Evolutionary conservation across 2,113 vertebrate species (phyloP).

Genomic region (Podarcis cretensis): DNA sequence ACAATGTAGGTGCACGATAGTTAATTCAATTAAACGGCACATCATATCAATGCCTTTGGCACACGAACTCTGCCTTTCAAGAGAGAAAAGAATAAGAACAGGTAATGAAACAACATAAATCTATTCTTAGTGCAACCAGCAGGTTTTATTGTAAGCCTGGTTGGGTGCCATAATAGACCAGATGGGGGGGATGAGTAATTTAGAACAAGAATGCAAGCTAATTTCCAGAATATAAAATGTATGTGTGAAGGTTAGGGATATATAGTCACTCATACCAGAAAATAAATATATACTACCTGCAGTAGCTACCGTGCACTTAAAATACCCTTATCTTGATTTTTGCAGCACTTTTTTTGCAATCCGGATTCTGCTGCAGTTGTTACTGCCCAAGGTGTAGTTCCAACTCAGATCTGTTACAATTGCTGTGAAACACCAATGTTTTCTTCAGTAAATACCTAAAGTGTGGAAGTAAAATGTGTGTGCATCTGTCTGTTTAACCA

Average conservation of each 20-base stretch:
- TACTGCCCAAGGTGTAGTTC: not conserved
- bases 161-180: not conserved
- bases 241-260: not conserved
- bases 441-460: not conserved
- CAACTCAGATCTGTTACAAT: not conserved
- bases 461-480: not conserved
- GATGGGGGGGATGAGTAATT: constrained; percentile 13
- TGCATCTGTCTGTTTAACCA: not conserved
- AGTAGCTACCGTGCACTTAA: not conserved
- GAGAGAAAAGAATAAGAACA: not conserved
- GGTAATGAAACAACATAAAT: constrained; percentile 14
- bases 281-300: not conserved
- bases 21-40: constrained; percentile 18
- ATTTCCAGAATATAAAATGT: constrained; percentile 6
- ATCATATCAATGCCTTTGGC: constrained; percentile 3
- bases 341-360: not conserved
- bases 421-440: not conserved
- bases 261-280: not conserved
- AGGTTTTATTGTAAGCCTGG: not conserved
- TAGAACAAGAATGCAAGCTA: not conserved
- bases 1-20: not conserved
- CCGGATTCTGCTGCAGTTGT: not conserved
- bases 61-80: not conserved
- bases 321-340: no score
- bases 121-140: constrained; percentile 11